These are phyloP conservation scores for Branchellion lobata DNA, from an alignment of 2,888 invertebrate genomes.

Conservation along the genomic window DNA sequence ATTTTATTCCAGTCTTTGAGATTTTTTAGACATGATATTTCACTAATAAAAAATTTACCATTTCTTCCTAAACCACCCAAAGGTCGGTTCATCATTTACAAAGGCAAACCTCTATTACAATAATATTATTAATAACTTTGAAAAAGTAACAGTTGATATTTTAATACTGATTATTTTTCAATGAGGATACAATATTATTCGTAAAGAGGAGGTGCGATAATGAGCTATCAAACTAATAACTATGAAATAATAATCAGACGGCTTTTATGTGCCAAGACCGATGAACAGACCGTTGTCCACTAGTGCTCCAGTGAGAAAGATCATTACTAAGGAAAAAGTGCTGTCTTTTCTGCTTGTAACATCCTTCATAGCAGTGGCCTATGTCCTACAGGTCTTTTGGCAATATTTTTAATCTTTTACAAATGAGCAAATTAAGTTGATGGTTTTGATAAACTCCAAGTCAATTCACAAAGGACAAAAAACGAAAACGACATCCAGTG, in stretches of 20 bases:
- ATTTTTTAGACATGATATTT: background rate
- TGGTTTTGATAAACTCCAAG: no score
- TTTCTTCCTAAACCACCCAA: background rate
- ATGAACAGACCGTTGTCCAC: background rate
- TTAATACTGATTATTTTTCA: background rate
- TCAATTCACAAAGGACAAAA: background rate
- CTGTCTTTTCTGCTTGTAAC: background rate
- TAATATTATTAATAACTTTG: no score
- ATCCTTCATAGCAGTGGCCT: background rate
- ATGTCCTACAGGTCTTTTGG: background rate
- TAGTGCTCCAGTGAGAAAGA: background rate
- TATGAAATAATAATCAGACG: no score
- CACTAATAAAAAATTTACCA: background rate
- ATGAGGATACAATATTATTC: background rate
- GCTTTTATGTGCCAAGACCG: no score
- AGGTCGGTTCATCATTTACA: background rate
- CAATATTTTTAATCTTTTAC: background rate
- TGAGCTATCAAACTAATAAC: no score
- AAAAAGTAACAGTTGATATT: no score
- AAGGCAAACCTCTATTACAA: no score
- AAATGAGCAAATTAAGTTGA: no score
- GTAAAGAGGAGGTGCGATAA: background rate
- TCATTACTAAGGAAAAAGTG: background rate
- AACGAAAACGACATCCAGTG: background rate
- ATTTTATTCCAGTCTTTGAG: background rate